phyloP scores from a whole-genome alignment of 2,888 invertebrate genomes.

The Andrena bucephala region DNA sequence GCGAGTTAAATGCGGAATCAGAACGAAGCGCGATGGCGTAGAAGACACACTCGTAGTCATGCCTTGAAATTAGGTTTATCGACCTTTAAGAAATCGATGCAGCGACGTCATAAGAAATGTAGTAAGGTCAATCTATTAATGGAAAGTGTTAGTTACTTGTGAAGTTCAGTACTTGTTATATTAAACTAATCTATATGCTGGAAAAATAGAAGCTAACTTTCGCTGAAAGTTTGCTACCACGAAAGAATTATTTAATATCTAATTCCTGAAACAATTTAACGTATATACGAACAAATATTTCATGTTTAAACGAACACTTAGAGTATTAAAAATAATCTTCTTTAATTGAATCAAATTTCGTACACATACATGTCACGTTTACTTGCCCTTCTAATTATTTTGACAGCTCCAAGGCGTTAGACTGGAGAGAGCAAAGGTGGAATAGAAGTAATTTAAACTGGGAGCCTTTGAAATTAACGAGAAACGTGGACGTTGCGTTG shows the following conservation, averaged over 20 bases:
- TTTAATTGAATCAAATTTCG: neutral
- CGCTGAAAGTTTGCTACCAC: neutral
- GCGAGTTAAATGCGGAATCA: neutral
- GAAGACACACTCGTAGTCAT: neutral
- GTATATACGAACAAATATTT: too few relatives aligned
- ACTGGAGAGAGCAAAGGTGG: neutral
- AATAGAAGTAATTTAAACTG: neutral
- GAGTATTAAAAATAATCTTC: neutral
- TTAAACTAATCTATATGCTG: too few relatives aligned
- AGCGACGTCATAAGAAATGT: constrained; percentile 11
- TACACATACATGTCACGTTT: too few relatives aligned
- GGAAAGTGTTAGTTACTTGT: neutral
- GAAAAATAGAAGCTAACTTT: too few relatives aligned
- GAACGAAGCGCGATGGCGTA: neutral
- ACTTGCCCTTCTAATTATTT: too few relatives aligned
- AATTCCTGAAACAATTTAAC: too few relatives aligned
- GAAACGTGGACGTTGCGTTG: neutral
- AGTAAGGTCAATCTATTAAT: constrained; percentile 15
- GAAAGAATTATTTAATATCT: neutral
- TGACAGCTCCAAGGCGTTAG: too few relatives aligned
- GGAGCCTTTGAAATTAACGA: neutral
- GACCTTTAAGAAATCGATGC: constrained; percentile 37
- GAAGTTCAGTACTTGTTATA: neutral
- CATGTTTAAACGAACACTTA: neutral
- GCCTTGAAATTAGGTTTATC: constrained; percentile 42